These are phyloP conservation scores for Drosophila tripunctata DNA, from an alignment of 2,888 invertebrate species.

Conservation along the genomic window DNA sequence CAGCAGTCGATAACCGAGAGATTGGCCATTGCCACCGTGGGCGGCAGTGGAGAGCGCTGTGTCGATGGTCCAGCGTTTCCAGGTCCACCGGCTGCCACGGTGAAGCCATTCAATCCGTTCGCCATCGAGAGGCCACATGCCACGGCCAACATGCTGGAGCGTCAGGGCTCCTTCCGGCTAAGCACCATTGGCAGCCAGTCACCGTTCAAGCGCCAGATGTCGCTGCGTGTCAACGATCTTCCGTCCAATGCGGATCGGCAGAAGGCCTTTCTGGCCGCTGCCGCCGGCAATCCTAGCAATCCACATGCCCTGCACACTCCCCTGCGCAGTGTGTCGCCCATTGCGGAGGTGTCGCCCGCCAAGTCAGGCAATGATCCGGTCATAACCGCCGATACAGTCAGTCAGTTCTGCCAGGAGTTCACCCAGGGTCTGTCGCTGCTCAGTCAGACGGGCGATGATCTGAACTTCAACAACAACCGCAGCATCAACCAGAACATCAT, in stretches of 20 bases:
- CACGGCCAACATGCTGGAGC: conserved; percentile 95
- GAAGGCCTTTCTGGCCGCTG: conserved; percentile 84
- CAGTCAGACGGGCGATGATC: conserved; percentile 86
- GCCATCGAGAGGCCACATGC: conserved; percentile 98
- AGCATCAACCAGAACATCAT: conserved; percentile 86
- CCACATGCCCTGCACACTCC: conserved; percentile 71
- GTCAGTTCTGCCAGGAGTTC: conserved; percentile 91
- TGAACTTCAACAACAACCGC: conserved; percentile 86
- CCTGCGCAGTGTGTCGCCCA: conserved; percentile 88
- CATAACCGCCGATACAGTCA: conserved; percentile 86
- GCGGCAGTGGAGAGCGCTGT: conserved; percentile 85
- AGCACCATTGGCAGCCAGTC: conserved; percentile 91
- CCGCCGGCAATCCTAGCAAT: conserved; percentile 71
- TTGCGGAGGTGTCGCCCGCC: conserved; percentile 90
- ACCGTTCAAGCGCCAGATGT: conserved; percentile 98
- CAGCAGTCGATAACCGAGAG: conserved; percentile 93
- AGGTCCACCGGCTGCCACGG: conserved; percentile 77
- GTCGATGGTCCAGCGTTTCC: conserved; percentile 71
- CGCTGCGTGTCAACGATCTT: conserved; percentile 96
- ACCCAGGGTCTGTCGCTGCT: conserved; percentile 89
- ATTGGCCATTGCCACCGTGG: conserved; percentile 86
- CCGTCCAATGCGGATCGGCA: conserved; percentile 96
- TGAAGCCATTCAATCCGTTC: conserved; percentile 93
- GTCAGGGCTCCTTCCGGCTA: conserved; percentile 97
- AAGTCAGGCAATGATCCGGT: conserved; percentile 77